Percentiles rank a stretch among this genome's conserved stretches.
Conservation (phyloP, 2,888 invertebrate genomes). For the Salticus scenicus region DNA sequence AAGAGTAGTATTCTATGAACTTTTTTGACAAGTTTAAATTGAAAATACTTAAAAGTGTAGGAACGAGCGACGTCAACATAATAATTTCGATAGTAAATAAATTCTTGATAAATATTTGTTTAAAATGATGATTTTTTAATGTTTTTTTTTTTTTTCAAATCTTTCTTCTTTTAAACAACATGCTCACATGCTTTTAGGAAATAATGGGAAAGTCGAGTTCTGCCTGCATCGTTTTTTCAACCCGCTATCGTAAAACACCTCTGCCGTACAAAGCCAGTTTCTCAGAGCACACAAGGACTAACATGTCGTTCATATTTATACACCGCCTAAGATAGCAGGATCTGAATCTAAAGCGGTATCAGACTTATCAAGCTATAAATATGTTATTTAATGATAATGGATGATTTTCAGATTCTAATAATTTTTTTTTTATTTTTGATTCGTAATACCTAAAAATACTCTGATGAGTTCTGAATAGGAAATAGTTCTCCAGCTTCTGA, state of each 20-base stretch:
- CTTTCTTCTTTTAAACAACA: no score
- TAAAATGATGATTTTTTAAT: no score
- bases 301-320: neutral
- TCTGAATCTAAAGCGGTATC: slow-evolving; percentile 3
- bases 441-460: neutral
- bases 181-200: no score
- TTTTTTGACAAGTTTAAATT: no score
- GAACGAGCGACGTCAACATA: no score
- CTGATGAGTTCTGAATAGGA: neutral
- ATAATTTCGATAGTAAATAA: no score
- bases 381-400: neutral
- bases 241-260: slow-evolving; percentile 6
- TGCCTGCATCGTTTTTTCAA: no score
- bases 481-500: neutral
- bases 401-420: neutral
- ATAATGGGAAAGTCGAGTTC: no score
- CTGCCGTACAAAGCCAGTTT: neutral
- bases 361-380: neutral
- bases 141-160: no score
- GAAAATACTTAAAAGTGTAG: no score
- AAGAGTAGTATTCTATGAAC: no score
- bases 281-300: neutral
- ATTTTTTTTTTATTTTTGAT: neutral
- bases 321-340: slow-evolving; percentile 1
- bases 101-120: no score